Base-by-base conservation (phyloP, 1,140 invertebrate genomes). In the Trichoplusia ni region DNA sequence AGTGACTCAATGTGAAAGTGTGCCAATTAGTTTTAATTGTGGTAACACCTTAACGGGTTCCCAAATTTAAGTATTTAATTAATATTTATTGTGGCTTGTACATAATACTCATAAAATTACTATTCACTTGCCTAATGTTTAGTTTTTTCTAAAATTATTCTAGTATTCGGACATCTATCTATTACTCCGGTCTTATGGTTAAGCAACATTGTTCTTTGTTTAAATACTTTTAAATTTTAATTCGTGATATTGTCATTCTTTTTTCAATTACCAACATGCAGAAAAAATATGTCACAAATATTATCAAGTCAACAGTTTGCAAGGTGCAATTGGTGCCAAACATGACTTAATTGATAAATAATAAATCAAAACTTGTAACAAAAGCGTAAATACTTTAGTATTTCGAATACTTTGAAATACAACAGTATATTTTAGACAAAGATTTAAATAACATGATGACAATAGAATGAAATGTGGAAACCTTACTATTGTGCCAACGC, bases 1-100 rank as follows among this genome's bases (percentile, higher is more conserved):
- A 90, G 87, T 85, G 76, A 86, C 67, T 88, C 83, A 81, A 81
- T 88, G 85, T 90, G 84, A 88, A 84, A 77, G 87, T 90, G 87
- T 90, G 85, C 85, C 87, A 88, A 90, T 88, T 88, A 88, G 81
- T 81, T 88, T 69, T 79, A 75, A 75, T 63, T 63, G 63, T 71
- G 66, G 75, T 70, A 74, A 61, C 38, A 38, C 58, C 62, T 35
- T 42, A 49, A 42, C 33, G 54, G 14, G 40, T 70, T 69, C 76
- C 71, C 69, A 64, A 49, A 29, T 49, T 70, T 70, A 72, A 67
- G 62, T 81, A 75, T 76, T 76, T 79, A 77, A 58, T 58, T 47
- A 47, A 74, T 79, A 79, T 73, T 73, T 74, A 72, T 70, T 79
- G 51, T 76, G 63, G 63, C 71, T 65, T 78, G 75, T 78, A 74